Base-by-base conservation (phyloP, 2,797 vertebrate species). In the Lepidocolaptes lacrymiger region DNA sequence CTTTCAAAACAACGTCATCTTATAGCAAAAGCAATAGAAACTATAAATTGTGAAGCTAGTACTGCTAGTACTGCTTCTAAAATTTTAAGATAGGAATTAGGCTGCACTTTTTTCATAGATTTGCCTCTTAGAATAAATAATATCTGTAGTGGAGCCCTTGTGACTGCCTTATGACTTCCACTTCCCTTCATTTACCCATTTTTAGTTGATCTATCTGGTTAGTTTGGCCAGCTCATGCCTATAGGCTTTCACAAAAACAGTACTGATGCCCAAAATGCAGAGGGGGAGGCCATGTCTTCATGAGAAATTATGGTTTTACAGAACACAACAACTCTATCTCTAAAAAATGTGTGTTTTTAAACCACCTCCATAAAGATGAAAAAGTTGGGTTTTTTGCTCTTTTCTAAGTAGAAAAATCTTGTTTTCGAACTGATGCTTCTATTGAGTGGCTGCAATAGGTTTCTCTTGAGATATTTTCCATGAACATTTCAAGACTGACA, bases 11-110 rank as follows among this genome's bases (percentile, higher is more conserved):
- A 89, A 55, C 55, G 91, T 44, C 5, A 43, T 66, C 55, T 91
- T 69, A 80, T 88, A 90, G 61, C n/a, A 89, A 92, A 95, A 95
- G 64, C 81, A 80, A 86, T 82, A 69, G 27, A 66, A 88, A 44
- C 12, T 36, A 67, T 55, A 89, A 88, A 89, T 88, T 92, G 76
- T 18, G 83, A 76, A 69, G 41, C 37, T 37, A 37, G 11, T 37
- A 37, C 37, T 37, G 48, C 18, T 46, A 34, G 14, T 32, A 68
- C 14, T 86, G 26, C 23, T 81, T 43, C 26, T 64, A 41, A 32
- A n/a, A 54, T 83, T 92, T 46, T 64, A 46, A 64, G 34, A 6
- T 27, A 69, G 54, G 94, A 85, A 85, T 69, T 75, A 34, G 12
- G 27, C 48, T 55, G 10, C 37, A 44, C 24, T 92, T 72, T 62